Percentiles rank a stretch among this genome's conserved stretches.
These are phyloP conservation scores for Phallusia fumigata DNA, from an alignment of 23 tunicate genomes.

Conservation along the genomic window DNA sequence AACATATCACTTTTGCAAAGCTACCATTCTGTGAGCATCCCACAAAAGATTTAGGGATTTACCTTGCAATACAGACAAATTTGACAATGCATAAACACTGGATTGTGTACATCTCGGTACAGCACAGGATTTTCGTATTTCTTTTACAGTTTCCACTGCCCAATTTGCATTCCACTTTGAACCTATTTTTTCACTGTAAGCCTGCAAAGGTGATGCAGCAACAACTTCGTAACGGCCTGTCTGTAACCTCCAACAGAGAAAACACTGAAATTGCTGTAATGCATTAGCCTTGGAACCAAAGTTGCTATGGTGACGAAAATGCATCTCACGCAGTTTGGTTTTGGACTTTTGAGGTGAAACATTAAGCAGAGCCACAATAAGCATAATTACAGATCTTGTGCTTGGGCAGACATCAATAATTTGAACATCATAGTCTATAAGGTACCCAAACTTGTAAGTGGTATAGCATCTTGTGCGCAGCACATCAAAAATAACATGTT, in stretches of 20 bases:
- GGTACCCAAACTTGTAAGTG: conserved; percentile 83
- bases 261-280: conserved; percentile 62
- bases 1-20: conserved; percentile 44
- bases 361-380: conserved; percentile 62
- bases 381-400: conserved; percentile 67
- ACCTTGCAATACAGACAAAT: conserved; percentile 56
- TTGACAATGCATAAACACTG: conserved; percentile 52
- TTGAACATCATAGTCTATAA: conserved; percentile 82
- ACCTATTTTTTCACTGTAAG: conserved; percentile 36
- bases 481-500: conserved; percentile 91
- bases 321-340: conserved; percentile 24
- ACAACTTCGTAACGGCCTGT: conserved; percentile 96
- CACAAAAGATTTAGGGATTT: conserved; percentile 57
- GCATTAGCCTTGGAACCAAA: conserved; percentile 33
- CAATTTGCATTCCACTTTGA: conserved; percentile 59
- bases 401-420: conserved; percentile 67
- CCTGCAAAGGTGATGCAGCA: conserved; percentile 63
- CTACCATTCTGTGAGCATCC: conserved; percentile 61
- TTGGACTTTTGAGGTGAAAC: conserved; percentile 44
- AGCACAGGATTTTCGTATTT: conserved; percentile 41
- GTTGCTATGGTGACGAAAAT: conserved; percentile 20
- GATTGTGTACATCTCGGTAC: conserved; percentile 30
- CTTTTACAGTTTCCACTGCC: conserved; percentile 21
- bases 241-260: conserved; percentile 64
- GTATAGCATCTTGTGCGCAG: conserved; percentile 70